A percentile compares a stretch with the other conserved stretches of the same genome.
Evolutionary conservation across 2,113 vertebrate species (phyloP).

Genomic region (Lepus americanus): DNA sequence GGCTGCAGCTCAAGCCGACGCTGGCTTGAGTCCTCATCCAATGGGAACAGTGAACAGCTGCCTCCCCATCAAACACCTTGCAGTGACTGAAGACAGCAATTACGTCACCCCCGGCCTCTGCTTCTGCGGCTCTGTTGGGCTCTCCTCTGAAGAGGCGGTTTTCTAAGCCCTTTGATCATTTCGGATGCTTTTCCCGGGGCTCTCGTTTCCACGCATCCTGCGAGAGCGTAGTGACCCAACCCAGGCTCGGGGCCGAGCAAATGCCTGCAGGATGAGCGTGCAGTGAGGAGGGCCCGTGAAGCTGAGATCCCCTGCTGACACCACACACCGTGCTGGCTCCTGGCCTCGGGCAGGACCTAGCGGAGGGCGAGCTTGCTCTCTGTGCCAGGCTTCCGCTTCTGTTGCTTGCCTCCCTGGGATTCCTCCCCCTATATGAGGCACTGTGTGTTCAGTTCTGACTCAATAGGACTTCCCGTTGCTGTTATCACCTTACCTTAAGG

Average conservation of each 20-base stretch:
- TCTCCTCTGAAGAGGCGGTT: constrained; percentile 3
- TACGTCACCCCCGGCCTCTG: not conserved
- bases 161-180: constrained; percentile 43
- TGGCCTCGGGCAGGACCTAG: not conserved
- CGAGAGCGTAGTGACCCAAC: not conserved
- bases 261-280: not conserved
- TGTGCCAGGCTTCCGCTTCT: not conserved
- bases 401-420: not conserved
- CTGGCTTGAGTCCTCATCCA: not conserved
- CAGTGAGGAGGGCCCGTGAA: not conserved
- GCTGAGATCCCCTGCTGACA: not conserved
- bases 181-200: constrained; percentile 3
- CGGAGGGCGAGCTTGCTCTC: not conserved
- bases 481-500: not conserved
- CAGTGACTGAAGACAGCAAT: constrained; percentile 24
- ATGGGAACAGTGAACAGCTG: constrained; percentile 32
- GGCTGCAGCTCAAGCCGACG: constrained; percentile 13
- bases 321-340: not conserved
- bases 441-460: not conserved
- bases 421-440: not conserved
- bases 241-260: not conserved
- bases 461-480: not conserved
- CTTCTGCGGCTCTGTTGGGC: not conserved
- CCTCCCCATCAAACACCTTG: constrained; percentile 30
- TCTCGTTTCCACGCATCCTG: not conserved